These are phyloP conservation scores for Dascyllus trimaculatus DNA, from an alignment of 2,113 vertebrate species.

Conservation along the genomic window DNA sequence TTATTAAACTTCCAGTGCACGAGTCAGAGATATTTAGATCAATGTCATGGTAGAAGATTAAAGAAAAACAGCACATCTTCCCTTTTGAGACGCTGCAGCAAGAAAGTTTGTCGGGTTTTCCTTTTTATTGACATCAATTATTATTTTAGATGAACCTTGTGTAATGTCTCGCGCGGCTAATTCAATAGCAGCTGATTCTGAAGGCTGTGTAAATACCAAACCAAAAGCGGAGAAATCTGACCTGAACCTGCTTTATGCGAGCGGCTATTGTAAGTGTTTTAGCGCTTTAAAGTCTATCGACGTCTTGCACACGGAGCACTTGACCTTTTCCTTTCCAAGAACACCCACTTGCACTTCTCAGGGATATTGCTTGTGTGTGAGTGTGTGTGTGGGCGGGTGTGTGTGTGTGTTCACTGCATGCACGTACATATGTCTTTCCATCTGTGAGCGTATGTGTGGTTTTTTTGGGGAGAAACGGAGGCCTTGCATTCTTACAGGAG, in stretches of 20 bases:
- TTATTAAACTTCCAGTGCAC: too few species aligned
- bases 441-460: slow-evolving; percentile 46
- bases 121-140: too few species aligned
- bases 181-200: slow-evolving; percentile 3
- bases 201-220: slow-evolving; percentile 16
- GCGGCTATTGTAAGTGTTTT: slow-evolving; percentile 1
- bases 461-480: neutral
- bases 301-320: slow-evolving; percentile 20
- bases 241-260: slow-evolving; percentile 1
- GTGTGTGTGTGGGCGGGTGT: slow-evolving; percentile 7
- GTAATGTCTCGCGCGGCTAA: neutral
- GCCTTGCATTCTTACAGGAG: slow-evolving; percentile 65
- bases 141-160: too few species aligned
- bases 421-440: slow-evolving; percentile 60
- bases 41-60: neutral
- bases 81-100: too few species aligned
- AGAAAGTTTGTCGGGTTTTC: too few species aligned
- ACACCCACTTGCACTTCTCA: slow-evolving; percentile 49
- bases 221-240: neutral
- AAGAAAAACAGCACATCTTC: too few species aligned
- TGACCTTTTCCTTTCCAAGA: slow-evolving; percentile 60
- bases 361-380: slow-evolving; percentile 21
- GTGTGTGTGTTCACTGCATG: slow-evolving; percentile 3
- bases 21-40: neutral
- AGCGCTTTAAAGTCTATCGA: slow-evolving; percentile 31